A percentile compares a stretch with the other conserved stretches of the same genome.
phyloP scores from a whole-genome alignment of 2,797 vertebrate genomes.

The Hapalemur alaotrensis region DNA sequence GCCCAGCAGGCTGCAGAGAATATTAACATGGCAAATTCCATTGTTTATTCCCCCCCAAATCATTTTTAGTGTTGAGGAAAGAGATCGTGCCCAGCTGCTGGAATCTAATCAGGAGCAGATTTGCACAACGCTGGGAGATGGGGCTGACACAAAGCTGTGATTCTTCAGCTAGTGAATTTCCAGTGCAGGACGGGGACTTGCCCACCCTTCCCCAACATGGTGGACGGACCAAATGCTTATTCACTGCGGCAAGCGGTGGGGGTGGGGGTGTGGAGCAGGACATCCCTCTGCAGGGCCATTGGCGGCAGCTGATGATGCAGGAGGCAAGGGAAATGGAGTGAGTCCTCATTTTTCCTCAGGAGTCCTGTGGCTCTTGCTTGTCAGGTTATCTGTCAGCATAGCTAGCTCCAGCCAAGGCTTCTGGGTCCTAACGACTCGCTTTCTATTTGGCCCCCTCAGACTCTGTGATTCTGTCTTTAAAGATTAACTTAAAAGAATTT shows the following conservation, averaged over 20 bases:
- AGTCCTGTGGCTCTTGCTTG: conserved; percentile 48
- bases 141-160: background rate
- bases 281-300: background rate
- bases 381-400: conserved; percentile 54
- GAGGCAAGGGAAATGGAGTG: conserved; percentile 41
- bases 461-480: conserved; percentile 64
- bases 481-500: conserved; percentile 51
- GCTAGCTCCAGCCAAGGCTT: conserved; percentile 60
- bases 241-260: background rate
- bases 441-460: conserved; percentile 46
- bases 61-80: conserved; percentile 60
- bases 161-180: conserved; percentile 72
- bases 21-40: conserved; percentile 57
- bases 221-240: background rate
- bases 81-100: conserved; percentile 19
- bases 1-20: conserved; percentile 44
- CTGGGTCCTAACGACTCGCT: conserved; percentile 73
- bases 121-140: conserved; percentile 3
- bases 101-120: conserved; percentile 76
- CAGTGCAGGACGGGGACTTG: conserved; percentile 39
- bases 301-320: conserved; percentile 64
- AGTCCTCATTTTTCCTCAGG: conserved; percentile 73
- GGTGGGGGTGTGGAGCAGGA: background rate
- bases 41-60: conserved; percentile 45
- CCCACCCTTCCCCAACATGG: background rate